A percentile compares a stretch with the other conserved stretches of the same genome.
These are phyloP conservation scores for Toxotes chatareus DNA, from an alignment of 2,113 vertebrate genomes.

Conservation along the genomic window DNA sequence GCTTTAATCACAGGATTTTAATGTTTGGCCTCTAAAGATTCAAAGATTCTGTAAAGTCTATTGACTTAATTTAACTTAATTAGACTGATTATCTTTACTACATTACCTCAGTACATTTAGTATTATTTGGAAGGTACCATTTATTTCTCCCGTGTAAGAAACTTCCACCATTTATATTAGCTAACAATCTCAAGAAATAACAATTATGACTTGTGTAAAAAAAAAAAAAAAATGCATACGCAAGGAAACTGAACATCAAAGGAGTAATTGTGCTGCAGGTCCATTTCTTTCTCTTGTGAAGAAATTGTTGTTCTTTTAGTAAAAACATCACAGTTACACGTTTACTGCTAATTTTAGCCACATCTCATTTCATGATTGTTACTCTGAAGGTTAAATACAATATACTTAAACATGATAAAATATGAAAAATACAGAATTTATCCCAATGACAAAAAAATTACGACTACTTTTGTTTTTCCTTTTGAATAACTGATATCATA, in stretches of 20 bases:
- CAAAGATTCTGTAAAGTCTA: conserved; percentile 2
- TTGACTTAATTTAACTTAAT: conserved; percentile 10
- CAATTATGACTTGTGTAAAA: not conserved
- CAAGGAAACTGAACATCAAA: not conserved
- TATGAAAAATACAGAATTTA: not conserved
- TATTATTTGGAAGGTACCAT: not conserved
- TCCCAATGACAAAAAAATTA: not conserved
- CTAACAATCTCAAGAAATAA: not conserved
- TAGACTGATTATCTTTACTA: not conserved
- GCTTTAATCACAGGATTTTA: conserved; percentile 24
- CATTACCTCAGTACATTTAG: not conserved
- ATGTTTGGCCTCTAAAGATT: not conserved
- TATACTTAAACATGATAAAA: not conserved
- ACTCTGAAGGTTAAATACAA: not conserved
- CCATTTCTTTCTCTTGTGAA: not conserved
- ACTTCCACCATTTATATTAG: not conserved
- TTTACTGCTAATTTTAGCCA: not conserved
- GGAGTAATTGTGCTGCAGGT: not conserved
- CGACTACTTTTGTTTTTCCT: not conserved
- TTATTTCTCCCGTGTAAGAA: too few relatives aligned
- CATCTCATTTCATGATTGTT: not conserved
- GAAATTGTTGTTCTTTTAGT: not conserved
- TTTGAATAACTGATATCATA: not conserved
- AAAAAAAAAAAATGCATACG: too few relatives aligned
- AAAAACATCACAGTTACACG: not conserved